phyloP scores from a whole-genome alignment of 2,888 invertebrate species.

The Azorinus chamasolen region DNA sequence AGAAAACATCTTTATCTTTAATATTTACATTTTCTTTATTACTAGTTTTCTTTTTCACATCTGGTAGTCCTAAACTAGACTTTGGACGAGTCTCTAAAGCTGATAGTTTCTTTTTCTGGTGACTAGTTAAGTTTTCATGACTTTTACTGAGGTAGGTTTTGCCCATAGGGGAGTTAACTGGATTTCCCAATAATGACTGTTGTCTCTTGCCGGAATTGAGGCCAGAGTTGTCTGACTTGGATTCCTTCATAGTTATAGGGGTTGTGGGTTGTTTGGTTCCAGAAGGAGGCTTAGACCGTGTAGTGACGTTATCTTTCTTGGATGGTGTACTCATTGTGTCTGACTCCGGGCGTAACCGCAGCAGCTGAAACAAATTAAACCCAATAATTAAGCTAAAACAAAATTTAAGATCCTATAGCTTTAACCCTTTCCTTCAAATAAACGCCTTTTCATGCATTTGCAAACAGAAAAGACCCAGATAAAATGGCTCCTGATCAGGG shows the following conservation, averaged over 20 bases:
- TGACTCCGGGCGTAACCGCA: slow-evolving; percentile 43
- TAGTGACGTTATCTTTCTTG: slow-evolving; percentile 44
- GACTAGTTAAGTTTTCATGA: slow-evolving; percentile 83
- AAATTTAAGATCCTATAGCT: too few relatives aligned
- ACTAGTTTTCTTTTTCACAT: slow-evolving; percentile 63
- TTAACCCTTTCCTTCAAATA: too few relatives aligned
- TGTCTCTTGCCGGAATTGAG: slow-evolving; percentile 55
- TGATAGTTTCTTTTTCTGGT: slow-evolving; percentile 75
- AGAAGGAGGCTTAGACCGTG: slow-evolving; percentile 47
- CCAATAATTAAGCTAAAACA: too few relatives aligned
- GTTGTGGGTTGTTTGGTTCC: slow-evolving; percentile 28
- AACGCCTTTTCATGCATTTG: too few relatives aligned
- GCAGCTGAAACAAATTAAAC: slow-evolving; percentile 45
- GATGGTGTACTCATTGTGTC: slow-evolving; percentile 40
- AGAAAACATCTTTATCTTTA: slow-evolving; percentile 72
- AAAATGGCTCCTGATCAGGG: too few relatives aligned
- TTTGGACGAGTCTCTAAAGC: slow-evolving; percentile 66
- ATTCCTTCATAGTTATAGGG: slow-evolving; percentile 74
- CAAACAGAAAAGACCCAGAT: too few relatives aligned
- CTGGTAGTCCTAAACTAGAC: slow-evolving; percentile 68
- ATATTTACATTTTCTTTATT: slow-evolving; percentile 80
- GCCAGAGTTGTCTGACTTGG: slow-evolving; percentile 76
- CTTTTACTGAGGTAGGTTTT: slow-evolving; percentile 84
- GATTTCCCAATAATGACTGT: slow-evolving; percentile 58
- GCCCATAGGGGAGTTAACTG: slow-evolving; percentile 68